A percentile compares a stretch with the other conserved stretches of the same genome.
phyloP scores from a whole-genome alignment of 37 sponge, comb jelly and placozoan species.

The Beroe forskalii region DNA sequence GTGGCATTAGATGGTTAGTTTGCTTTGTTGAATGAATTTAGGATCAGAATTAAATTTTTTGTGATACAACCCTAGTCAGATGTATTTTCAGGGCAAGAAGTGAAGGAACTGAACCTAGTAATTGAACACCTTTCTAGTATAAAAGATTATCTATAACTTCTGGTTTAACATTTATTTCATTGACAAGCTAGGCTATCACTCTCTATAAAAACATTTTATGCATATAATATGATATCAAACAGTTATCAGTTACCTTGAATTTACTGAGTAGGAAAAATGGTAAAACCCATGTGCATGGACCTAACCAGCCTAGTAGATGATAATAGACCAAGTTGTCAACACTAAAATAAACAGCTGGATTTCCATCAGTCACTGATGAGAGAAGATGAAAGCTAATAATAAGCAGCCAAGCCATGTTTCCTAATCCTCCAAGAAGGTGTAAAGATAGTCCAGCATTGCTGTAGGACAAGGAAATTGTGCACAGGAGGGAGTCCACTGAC shows the following conservation, averaged over 20 bases:
- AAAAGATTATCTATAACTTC: too few species aligned
- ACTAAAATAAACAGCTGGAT: slow-evolving; percentile 54
- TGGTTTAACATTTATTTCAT: too few species aligned
- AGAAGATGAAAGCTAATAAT: slow-evolving; percentile 36
- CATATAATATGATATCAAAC: not conserved
- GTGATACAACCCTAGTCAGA: too few species aligned
- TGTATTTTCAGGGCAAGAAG: too few species aligned
- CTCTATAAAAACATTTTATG: too few species aligned
- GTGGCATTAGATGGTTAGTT: too few species aligned
- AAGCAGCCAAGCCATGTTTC: slow-evolving; percentile 13
- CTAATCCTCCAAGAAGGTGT: slow-evolving; percentile 9
- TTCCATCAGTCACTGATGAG: slow-evolving; percentile 30
- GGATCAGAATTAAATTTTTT: too few species aligned
- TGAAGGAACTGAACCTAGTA: too few species aligned
- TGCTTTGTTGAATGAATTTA: too few species aligned
- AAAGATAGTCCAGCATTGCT: not conserved
- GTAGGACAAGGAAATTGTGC: not conserved
- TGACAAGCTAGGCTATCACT: too few species aligned
- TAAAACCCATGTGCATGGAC: not conserved
- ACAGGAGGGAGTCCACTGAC: not conserved
- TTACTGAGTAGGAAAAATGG: slow-evolving; percentile 40
- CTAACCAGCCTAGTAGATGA: slow-evolving; percentile 22
- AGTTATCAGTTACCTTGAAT: not conserved
- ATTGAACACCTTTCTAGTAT: too few species aligned
- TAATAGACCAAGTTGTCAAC: slow-evolving; percentile 38